Conservation (phyloP, 1,140 invertebrate genomes). For the Drosophila lacertosa region DNA sequence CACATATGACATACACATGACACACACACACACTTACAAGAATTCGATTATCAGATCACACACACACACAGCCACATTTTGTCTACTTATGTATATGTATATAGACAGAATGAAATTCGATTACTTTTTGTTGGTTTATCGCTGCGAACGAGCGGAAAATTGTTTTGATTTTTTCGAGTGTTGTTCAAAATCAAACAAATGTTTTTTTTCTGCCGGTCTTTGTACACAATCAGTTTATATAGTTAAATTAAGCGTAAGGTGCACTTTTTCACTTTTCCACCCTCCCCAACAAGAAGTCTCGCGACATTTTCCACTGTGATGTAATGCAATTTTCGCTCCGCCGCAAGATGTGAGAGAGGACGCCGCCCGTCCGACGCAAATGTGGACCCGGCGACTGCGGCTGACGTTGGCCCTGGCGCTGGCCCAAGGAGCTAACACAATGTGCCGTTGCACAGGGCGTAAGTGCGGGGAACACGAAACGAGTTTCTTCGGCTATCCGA, state of each 20-base stretch:
- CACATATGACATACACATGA: neutral
- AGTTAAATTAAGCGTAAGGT: constrained; percentile 5
- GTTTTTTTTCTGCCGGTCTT: constrained; percentile 4
- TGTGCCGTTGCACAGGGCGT: constrained; percentile 16
- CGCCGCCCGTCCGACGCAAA: constrained; percentile 1
- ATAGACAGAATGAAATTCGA: constrained; percentile 23
- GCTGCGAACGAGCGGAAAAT: constrained; percentile 26
- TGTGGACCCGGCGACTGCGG: constrained; percentile 26
- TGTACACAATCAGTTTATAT: neutral
- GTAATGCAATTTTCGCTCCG: constrained; percentile 19
- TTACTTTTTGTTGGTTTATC: constrained; percentile 32
- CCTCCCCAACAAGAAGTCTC: neutral
- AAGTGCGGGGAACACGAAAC: constrained; percentile 8
- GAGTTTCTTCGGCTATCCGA: neutral
- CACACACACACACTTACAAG: constrained; percentile 3
- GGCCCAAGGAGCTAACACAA: constrained; percentile 19
- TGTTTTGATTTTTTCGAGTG: constrained; percentile 36
- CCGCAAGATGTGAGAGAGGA: constrained; percentile 25
- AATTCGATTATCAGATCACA: constrained; percentile 29
- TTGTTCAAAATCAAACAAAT: constrained; percentile 13
- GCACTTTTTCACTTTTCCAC: neutral
- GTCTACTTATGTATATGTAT: neutral
- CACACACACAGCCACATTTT: neutral
- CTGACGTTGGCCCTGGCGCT: constrained; percentile 9
- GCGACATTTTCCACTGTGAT: constrained; percentile 23